Evolutionary conservation across 1,140 invertebrate species (phyloP).

Genomic region (Parasteatoda tepidariorum): DNA sequence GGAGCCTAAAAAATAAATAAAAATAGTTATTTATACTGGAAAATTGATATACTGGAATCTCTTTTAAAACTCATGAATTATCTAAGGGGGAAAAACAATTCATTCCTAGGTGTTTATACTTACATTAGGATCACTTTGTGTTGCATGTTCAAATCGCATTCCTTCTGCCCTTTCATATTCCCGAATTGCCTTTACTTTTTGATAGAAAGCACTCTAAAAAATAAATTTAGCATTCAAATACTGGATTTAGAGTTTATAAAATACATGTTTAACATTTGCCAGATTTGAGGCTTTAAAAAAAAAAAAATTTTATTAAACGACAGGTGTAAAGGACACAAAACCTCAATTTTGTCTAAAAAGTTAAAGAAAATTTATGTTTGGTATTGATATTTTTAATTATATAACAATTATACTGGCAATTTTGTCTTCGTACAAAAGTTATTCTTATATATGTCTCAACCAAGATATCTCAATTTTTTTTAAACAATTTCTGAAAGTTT

Average conservation of each 20-base stretch:
- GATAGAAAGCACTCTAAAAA: neutral
- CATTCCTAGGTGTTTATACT: neutral
- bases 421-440: too few species aligned
- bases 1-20: slow-evolving; percentile 15
- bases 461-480: too few species aligned
- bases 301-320: too few species aligned
- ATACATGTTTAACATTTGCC: too few species aligned
- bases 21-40: neutral
- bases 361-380: too few species aligned
- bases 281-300: too few species aligned
- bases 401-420: too few species aligned
- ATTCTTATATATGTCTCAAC: too few species aligned
- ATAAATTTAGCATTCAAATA: neutral
- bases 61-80: neutral
- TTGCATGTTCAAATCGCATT: neutral
- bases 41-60: neutral
- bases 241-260: neutral
- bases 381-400: too few species aligned
- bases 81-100: neutral
- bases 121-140: neutral
- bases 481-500: too few species aligned
- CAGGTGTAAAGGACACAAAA: too few species aligned
- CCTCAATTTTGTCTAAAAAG: too few species aligned
- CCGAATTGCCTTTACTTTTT: neutral
- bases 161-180: neutral